These are phyloP conservation scores for Morpho achilles DNA, from an alignment of 2,888 invertebrate genomes.

Conservation along the genomic window DNA sequence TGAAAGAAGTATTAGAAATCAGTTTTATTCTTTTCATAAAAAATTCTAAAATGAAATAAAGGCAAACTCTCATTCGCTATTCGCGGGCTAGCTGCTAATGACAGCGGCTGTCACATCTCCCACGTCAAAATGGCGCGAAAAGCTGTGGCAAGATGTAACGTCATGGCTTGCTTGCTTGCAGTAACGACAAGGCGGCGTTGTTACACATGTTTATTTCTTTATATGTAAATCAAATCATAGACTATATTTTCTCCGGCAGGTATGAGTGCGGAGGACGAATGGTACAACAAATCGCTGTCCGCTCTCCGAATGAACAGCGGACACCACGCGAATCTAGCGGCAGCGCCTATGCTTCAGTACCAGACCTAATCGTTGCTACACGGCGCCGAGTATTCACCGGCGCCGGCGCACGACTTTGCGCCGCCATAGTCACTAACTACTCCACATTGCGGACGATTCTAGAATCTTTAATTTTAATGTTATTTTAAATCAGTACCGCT, in stretches of 20 bases:
- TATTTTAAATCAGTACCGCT: no score
- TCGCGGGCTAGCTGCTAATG: no score
- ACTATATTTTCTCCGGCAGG: conserved; percentile 73
- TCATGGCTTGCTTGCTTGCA: no score
- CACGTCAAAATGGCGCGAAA: no score
- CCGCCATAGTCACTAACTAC: conserved; percentile 31
- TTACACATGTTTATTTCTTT: not conserved
- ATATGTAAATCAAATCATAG: not conserved
- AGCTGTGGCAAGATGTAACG: no score
- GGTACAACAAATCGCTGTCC: conserved; percentile 99
- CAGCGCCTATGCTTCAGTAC: conserved; percentile 98
- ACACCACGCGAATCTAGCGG: conserved; percentile 95
- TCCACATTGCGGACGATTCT: not conserved
- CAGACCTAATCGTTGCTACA: conserved; percentile 92
- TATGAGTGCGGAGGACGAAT: conserved; percentile 96
- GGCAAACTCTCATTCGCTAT: no score
- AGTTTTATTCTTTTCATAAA: no score
- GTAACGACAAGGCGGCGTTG: no score
- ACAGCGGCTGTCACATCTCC: no score
- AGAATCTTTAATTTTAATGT: no score
- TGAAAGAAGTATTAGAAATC: no score
- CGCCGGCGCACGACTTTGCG: conserved; percentile 73
- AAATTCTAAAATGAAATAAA: no score
- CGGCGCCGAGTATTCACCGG: conserved; percentile 75
- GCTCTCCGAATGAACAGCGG: conserved; percentile 98